Evolutionary conservation across 2,888 invertebrate species (phyloP), one percentile per base, ranked within the genome.

Genomic region (Arctia plantaginis): DNA sequence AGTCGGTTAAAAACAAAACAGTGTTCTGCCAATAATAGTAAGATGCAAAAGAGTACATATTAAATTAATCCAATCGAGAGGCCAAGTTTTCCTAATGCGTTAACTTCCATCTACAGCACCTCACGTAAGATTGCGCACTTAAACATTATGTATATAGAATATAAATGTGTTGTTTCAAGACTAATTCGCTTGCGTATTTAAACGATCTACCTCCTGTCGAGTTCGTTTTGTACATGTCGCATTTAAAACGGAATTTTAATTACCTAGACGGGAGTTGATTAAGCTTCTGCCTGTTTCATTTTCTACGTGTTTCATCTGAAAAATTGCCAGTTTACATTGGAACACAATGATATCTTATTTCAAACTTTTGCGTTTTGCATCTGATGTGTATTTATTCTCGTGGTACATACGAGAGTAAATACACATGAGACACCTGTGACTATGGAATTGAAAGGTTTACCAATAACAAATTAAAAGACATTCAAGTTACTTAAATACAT

Each of bases 211-310:
- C 80, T 74, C 80, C 79, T 23, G 70, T 74, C 74, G 82, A 74
- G 75, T 75, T 64, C 74, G 77, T 81, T n/a, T 82, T 81, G 81
- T 81, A 68, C 71, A 72, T 80, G 82, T 81, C 82, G 74, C 74
- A 73, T 33, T 74, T 74, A 74, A 80, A 77, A 79, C 74, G 74
- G 51, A 51, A 44, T 79, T 82, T 82, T 80, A 82, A 82, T 82
- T 80, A 80, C 78, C 73, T 76, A 75, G 70, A 74, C 33, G 64
- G 41, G 67, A 59, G 20, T 41, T 68, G 47, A 66, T 39, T 66
- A 55, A 66, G 30, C 41, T 30, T 59, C 35, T 69, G 15, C 55
- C 18, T 35, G 55, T n/a, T n/a, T n/a, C n/a, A n/a, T n/a, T n/a
- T n/a, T n/a, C 55, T 35, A 62, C 62, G 27, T 62, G 62, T 62